Base-by-base conservation (phyloP, 1,140 invertebrate species). In the Pseudomyrmex dendroicus region DNA sequence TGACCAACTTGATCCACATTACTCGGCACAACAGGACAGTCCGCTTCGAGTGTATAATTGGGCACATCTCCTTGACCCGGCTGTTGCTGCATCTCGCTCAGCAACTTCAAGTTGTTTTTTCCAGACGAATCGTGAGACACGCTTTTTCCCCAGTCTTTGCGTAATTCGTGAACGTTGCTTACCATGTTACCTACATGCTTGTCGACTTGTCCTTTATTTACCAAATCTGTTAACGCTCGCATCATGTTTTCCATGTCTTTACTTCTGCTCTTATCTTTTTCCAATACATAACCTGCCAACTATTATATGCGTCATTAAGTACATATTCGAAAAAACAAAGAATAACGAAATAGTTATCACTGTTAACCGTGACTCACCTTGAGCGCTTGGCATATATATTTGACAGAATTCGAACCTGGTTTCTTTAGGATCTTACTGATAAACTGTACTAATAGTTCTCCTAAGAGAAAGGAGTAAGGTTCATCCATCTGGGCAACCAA, bases 371-470 rank as follows among this genome's bases (percentile, higher is more conserved):
- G 10, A 78, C 61, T 66, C 83, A 89, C 95, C 86, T 95, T 95
- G 2, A 95, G 87, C 13, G 94, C 93, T 87, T 95, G 95, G 68
- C 94, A 95, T 57, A 94, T 94, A 73, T 93, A 93, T 84, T 95
- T 95, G 5, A 92, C 92, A 13, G 93, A 94, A 66, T 89, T 94
- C 1, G 90, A 90, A 1, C 89, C 93, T n/a, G 94, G 94, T 83
- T 91, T 93, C 5, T 91, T 84, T 3, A 94, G 48, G 22, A 93
- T 89, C 13, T 84, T 90, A n/a, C 90, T 92, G 50, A 94, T 94
- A 20, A 94, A 78, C 44, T 90, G 85, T 66, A 94, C 90, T 56
- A 94, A 88, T 54, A 93, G 73, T 84, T 93, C 93, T 52, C 93
- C 93, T 54, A 94, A 76, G 15, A 67, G 82, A 15, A 91, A 90